These are phyloP conservation scores for Bombus pyrosoma DNA, from an alignment of 1,140 invertebrate genomes.

Conservation along the genomic window DNA sequence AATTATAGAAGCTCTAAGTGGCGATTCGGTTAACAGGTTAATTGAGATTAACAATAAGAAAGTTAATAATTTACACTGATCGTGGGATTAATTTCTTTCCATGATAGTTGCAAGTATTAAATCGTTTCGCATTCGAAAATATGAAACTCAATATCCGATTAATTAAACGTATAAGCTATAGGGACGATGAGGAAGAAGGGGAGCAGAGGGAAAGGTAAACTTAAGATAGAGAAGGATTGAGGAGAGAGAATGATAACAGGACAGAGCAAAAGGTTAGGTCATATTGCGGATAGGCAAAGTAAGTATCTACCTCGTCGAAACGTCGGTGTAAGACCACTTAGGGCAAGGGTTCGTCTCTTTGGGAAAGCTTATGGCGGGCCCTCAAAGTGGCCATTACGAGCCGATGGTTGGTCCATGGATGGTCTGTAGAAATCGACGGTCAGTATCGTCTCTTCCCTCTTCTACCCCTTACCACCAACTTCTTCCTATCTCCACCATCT, in stretches of 20 bases:
- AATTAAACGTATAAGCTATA: conserved; percentile 60
- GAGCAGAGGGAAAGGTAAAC: conserved; percentile 17
- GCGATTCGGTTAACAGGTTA: not conserved
- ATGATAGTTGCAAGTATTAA: not conserved
- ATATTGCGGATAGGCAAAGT: conserved; percentile 74
- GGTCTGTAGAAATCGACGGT: conserved; percentile 68
- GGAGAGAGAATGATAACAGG: conserved; percentile 1
- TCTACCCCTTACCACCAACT: conserved; percentile 5
- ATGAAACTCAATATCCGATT: conserved; percentile 70
- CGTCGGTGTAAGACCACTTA: conserved; percentile 77
- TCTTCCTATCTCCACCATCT: conserved; percentile 55
- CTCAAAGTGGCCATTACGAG: conserved; percentile 81
- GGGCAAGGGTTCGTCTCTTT: conserved; percentile 72
- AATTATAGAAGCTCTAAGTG: not conserved
- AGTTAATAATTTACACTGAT: not conserved
- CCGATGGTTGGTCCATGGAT: conserved; percentile 67
- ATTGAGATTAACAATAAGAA: not conserved
- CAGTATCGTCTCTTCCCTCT: conserved; percentile 44
- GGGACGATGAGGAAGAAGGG: conserved; percentile 8
- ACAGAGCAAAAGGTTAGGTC: conserved; percentile 66
- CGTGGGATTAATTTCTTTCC: no score
- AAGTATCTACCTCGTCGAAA: conserved; percentile 72
- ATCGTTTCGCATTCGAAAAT: not conserved
- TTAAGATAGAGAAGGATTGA: conserved; percentile 13
- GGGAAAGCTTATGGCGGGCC: conserved; percentile 75